Evolutionary conservation across 2,113 vertebrate species (phyloP).

Genomic region (Bujurquina vittata): DNA sequence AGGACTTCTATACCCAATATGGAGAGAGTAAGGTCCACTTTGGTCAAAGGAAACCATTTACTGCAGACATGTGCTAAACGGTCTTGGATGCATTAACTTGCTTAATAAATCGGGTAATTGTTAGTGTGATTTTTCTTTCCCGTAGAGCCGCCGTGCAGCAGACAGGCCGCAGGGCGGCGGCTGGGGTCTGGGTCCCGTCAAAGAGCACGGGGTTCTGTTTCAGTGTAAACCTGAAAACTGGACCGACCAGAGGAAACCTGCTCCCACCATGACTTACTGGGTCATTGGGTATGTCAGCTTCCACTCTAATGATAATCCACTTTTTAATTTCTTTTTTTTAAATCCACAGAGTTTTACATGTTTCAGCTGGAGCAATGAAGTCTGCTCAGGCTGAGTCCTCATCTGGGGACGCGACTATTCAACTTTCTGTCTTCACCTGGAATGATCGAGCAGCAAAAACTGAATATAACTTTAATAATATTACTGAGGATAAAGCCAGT

Average conservation of each 20-base stretch:
- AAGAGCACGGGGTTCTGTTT: constrained; percentile 93
- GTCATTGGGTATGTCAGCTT: constrained; percentile 88
- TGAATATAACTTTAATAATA: not conserved
- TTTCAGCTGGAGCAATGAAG: not conserved
- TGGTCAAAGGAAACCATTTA: not conserved
- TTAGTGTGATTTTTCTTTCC: not conserved
- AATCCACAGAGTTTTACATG: not conserved
- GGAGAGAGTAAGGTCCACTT: not conserved
- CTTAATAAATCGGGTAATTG: not conserved
- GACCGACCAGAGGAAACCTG: constrained; percentile 90
- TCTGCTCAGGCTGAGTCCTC: not conserved
- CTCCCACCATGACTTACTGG: constrained; percentile 96
- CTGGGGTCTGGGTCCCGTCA: constrained; percentile 81
- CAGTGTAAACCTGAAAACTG: constrained; percentile 93
- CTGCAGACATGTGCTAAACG: not conserved
- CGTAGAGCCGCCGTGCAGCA: constrained; percentile 52
- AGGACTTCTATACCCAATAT: not conserved
- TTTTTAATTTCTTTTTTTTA: not conserved
- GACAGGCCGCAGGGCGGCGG: constrained; percentile 61
- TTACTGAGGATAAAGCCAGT: not conserved
- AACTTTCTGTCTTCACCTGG: not conserved
- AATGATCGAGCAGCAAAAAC: not conserved
- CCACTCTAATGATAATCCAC: not conserved
- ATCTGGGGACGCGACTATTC: not conserved
- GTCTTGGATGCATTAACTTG: not conserved